phyloP scores from a whole-genome alignment of 2,113 vertebrate species.

The Corythoichthys intestinalis region DNA sequence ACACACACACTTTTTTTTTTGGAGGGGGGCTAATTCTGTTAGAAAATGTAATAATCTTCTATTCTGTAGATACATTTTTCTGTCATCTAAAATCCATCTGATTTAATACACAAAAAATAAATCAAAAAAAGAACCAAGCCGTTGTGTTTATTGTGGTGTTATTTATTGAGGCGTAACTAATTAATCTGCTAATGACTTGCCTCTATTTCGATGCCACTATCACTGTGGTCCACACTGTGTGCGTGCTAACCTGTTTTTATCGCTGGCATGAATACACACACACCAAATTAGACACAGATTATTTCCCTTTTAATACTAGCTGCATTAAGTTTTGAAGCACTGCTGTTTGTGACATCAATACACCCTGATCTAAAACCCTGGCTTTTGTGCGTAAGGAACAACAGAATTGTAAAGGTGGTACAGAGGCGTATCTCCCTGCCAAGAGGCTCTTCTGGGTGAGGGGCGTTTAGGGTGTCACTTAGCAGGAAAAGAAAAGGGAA shows the following conservation, averaged over 20 bases:
- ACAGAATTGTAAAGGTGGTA: constrained; percentile 41
- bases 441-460: constrained; percentile 54
- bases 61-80: too few relatives aligned
- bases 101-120: not conserved
- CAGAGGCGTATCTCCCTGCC: constrained; percentile 53
- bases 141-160: not conserved
- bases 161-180: not conserved
- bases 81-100: too few relatives aligned
- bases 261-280: not conserved
- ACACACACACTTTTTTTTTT: too few relatives aligned
- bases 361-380: constrained; percentile 27
- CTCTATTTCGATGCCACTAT: not conserved
- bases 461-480: constrained; percentile 39
- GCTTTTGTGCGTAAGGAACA: constrained; percentile 37
- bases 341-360: constrained; percentile 2
- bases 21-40: too few relatives aligned
- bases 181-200: not conserved
- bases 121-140: not conserved
- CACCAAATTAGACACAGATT: constrained; percentile 13
- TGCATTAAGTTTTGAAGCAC: constrained; percentile 28
- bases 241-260: not conserved
- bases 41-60: too few relatives aligned
- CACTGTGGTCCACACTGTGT: not conserved
- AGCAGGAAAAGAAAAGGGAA: constrained; percentile 38
- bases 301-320: not conserved